Evolutionary conservation across 2,797 vertebrate genomes (phyloP), one percentile per base, ranked within the genome.

Genomic region (Dromococcyx pavoninus): DNA sequence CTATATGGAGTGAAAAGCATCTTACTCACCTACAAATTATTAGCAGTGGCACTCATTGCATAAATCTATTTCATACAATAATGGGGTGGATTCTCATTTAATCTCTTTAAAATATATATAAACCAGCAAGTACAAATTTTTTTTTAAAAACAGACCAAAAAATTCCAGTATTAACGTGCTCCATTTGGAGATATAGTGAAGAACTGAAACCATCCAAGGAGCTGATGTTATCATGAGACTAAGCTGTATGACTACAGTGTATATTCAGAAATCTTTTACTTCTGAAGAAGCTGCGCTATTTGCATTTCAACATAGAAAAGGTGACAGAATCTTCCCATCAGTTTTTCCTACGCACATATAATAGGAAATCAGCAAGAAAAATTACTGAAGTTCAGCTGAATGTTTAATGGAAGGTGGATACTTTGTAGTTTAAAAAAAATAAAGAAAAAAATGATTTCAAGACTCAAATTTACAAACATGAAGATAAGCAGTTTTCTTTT

Each of bases 1-100:
- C 89, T 89, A 83, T 57, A 89, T 3, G 23, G 33, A 89, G 51
- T 81, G 69, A 94, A 93, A 97, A 91, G 10, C 16, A 70, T 21
- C 30, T 50, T 69, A 60, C 6, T 30, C 10, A 51, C 62, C 19
- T 72, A 43, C 33, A 75, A 33, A 7, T 62, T 8, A 58, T 72
- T 75, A 1, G 30, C 86, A 88, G 17, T 78, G 32, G 27, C 51
- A 86, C 8, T 71, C 14, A 14, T 22, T 53, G 62, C 30, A 86
- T 23, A 66, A 69, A 83, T 21, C 17, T 69, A 32, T 58, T 83
- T 43, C 41, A 30, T 53, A 67, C 5, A 67, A 46, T 33, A 75
- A 37, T 12, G 17, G 24, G 12, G 22, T 23, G 7, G 54, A 44
- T 56, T 94, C 43, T 44, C 10, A 56, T 80, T 72, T 80, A 3